A percentile compares a stretch with the other conserved stretches of the same genome.
These are phyloP conservation scores for Crambe crambe DNA, from an alignment of 37 sponge, comb jelly and placozoan species.

Conservation along the genomic window DNA sequence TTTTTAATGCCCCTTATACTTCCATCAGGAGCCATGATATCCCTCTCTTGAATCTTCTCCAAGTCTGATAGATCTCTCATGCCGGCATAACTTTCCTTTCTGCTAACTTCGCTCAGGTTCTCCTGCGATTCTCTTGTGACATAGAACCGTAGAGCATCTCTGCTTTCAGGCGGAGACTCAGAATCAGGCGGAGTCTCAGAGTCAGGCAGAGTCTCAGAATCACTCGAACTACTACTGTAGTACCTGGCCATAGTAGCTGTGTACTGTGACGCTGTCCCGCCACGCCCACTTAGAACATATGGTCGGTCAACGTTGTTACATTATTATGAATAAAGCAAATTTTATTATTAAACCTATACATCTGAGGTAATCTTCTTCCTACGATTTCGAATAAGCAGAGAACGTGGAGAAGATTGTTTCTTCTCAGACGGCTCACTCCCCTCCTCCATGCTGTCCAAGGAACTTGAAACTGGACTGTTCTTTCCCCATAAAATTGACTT, in stretches of 20 bases:
- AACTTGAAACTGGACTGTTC: too few species aligned
- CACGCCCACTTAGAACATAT: too few species aligned
- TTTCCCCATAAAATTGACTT: too few species aligned
- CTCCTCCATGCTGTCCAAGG: background rate
- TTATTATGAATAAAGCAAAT: too few species aligned
- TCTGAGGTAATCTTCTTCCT: background rate
- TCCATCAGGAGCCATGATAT: constrained; percentile 53
- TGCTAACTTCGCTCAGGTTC: background rate
- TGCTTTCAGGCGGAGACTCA: background rate
- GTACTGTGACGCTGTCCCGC: too few species aligned
- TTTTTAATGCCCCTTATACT: constrained; percentile 61
- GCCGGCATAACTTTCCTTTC: constrained; percentile 43
- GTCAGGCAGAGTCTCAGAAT: background rate
- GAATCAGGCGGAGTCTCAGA: background rate
- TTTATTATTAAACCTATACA: too few species aligned
- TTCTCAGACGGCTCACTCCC: background rate
- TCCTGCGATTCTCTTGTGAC: constrained; percentile 46
- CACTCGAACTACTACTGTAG: background rate
- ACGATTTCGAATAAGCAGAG: background rate
- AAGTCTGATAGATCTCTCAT: constrained; percentile 34
- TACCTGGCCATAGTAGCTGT: background rate
- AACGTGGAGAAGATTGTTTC: background rate
- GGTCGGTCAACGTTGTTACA: too few species aligned
- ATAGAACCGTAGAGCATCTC: constrained; percentile 12
- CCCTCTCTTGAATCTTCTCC: constrained; percentile 44